Base-by-base conservation (phyloP, 2,113 vertebrate species). In the Nyctibius bracteatus region DNA sequence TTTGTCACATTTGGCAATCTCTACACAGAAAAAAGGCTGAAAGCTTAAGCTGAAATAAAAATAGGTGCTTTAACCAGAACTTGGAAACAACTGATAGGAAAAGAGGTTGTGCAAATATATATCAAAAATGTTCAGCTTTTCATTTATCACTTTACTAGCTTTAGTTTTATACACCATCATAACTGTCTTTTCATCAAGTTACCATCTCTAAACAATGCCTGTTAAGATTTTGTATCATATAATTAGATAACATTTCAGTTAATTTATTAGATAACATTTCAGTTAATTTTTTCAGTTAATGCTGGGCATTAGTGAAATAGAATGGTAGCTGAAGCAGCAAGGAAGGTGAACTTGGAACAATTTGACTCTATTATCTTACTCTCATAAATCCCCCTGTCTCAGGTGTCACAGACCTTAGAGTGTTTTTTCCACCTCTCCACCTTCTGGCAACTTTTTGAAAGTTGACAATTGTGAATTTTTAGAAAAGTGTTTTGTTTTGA, bases 1-100 rank as follows among this genome's bases (percentile, higher is more conserved):
- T 86, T 86, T 95, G 87, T 81, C 58, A 74, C 87, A 84, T 94
- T 96, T 97, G 91, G 92, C 92, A 97, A 65, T 46, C 83, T n/a
- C 66, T 82, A 31, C 33, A 65, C 41, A 89, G 86, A 87, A 84
- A 87, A 77, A 92, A 49, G 61, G 33, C 70, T 49, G n/a, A n/a
- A 77, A 31, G 14, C 84, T 84, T 55, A 52, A 72, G 54, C 37
- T 70, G 87, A 89, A 96, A 91, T 77, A 92, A 94, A 95, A 96
- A 96, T 91, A 96, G 63, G 87, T 88, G 54, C 74, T 94, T 95
- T 91, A 78, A 91, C 81, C 62, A 87, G 66, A 77, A 87, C 58
- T 75, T 91, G 84, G 81, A 86, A 95, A 68, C 43, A 80, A 27
- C 37, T 12, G 16, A 30, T 54, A 90, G 63, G 74, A 92, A 72